These are phyloP conservation scores for Sciurus niger DNA, from an alignment of 2,113 vertebrate genomes.

Conservation along the genomic window DNA sequence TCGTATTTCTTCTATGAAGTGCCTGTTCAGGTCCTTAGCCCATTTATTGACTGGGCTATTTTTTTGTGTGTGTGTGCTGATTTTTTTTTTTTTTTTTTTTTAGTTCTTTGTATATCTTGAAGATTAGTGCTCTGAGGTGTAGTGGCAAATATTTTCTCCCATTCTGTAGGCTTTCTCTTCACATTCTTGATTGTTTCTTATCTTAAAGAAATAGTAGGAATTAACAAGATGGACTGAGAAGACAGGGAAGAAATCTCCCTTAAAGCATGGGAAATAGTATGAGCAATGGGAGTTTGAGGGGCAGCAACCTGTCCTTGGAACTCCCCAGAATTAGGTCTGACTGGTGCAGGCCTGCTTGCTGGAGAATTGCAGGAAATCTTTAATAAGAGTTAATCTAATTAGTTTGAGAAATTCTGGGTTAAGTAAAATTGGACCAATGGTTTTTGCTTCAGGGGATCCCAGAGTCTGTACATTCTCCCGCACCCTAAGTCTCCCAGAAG, in stretches of 20 bases:
- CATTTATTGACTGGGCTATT: no score
- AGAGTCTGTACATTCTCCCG: background rate
- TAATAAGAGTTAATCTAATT: background rate
- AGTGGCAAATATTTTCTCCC: no score
- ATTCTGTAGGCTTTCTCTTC: no score
- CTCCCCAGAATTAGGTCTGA: background rate
- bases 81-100: no score
- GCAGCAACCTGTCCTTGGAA: background rate
- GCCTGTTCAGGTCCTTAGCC: no score
- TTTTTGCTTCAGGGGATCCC: background rate
- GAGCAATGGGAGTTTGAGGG: background rate
- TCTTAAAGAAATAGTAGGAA: background rate
- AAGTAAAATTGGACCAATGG: background rate
- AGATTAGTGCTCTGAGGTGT: no score
- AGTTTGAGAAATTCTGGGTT: background rate
- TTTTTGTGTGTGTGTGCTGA: no score
- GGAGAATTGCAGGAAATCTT: background rate
- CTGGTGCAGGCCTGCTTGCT: background rate
- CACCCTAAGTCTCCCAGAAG: background rate
- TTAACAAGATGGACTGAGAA: background rate
- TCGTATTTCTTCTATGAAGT: no score
- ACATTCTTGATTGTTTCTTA: no score
- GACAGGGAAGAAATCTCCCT: background rate
- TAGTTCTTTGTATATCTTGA: no score
- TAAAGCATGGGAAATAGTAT: background rate